A percentile compares a stretch with the other conserved stretches of the same genome.
Evolutionary conservation across 1,140 invertebrate species (phyloP).

Genomic region (Agraylea sexmaculata): DNA sequence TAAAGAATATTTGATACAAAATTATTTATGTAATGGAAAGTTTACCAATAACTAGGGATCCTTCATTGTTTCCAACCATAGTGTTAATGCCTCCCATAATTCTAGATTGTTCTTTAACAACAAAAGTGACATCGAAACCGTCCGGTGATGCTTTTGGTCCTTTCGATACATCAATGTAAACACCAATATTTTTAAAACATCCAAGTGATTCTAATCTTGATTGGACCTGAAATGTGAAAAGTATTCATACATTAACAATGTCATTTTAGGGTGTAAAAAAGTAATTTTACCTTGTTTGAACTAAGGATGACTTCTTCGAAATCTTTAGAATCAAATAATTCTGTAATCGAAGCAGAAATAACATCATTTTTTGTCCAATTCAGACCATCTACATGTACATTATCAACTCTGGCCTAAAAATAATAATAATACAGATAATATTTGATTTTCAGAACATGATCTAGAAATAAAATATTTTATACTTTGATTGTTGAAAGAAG

Average conservation of each 20-base stretch:
- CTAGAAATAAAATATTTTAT: too few relatives aligned
- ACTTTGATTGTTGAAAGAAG: too few relatives aligned
- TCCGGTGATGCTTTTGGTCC: constrained; percentile 55
- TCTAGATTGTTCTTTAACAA: constrained; percentile 61
- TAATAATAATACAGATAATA: constrained; percentile 12
- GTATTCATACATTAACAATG: not conserved
- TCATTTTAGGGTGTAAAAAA: not conserved
- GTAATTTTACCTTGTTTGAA: constrained; percentile 39
- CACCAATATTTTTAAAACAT: constrained; percentile 69
- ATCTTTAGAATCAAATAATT: constrained; percentile 58
- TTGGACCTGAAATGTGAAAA: constrained; percentile 39
- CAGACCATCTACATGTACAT: constrained; percentile 68
- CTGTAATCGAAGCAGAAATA: constrained; percentile 54
- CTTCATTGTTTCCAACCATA: constrained; percentile 76
- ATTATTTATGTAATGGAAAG: not conserved
- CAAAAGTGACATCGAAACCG: constrained; percentile 76
- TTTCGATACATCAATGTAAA: constrained; percentile 73
- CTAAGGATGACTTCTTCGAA: constrained; percentile 51
- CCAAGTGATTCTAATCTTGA: constrained; percentile 62
- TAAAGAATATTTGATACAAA: not conserved
- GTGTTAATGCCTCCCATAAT: constrained; percentile 71
- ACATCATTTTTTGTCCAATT: constrained; percentile 75
- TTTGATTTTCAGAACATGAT: too few relatives aligned
- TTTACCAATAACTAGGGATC: constrained; percentile 55
- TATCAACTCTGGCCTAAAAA: constrained; percentile 60